phyloP scores from a whole-genome alignment of 2,888 invertebrate genomes.

The Acronicta aceris region DNA sequence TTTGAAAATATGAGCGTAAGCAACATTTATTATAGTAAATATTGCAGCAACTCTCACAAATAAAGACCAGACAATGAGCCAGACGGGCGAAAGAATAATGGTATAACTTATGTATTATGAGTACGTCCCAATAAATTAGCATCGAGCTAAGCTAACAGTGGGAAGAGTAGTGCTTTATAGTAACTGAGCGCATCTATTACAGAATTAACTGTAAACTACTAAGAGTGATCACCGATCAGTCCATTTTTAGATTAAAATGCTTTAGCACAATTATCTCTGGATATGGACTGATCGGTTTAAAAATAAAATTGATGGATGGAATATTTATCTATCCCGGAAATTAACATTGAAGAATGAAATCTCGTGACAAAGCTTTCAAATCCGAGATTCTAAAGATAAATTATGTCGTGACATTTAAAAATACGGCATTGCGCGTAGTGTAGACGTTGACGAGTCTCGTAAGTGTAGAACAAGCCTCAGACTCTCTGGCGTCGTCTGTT shows the following conservation, averaged over 20 bases:
- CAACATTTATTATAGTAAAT: conserved; percentile 41
- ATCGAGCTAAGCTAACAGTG: conserved; percentile 66
- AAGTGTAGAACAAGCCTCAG: conserved; percentile 63
- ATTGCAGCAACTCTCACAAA: conserved; percentile 43
- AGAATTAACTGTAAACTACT: conserved; percentile 49
- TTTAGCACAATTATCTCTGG: conserved; percentile 11
- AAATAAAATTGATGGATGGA: not conserved
- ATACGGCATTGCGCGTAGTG: conserved; percentile 41
- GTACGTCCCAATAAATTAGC: conserved; percentile 62
- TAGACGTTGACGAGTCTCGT: conserved; percentile 37
- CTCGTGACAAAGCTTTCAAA: conserved; percentile 17
- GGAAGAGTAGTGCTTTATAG: conserved; percentile 51
- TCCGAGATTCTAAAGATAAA: conserved; percentile 14
- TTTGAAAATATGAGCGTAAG: conserved; percentile 35
- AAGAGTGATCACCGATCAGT: not conserved
- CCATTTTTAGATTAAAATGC: not conserved
- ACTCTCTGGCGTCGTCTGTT: conserved; percentile 66
- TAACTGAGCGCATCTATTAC: conserved; percentile 42
- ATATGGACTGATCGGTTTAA: conserved; percentile 2
- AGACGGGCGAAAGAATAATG: conserved; percentile 49
- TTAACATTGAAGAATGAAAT: not conserved
- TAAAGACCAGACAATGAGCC: conserved; percentile 45
- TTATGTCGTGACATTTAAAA: conserved; percentile 31
- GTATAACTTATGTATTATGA: conserved; percentile 50
- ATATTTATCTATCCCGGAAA: not conserved